phyloP scores from a whole-genome alignment of 2,797 vertebrate species.

The Halcyon badia region DNA sequence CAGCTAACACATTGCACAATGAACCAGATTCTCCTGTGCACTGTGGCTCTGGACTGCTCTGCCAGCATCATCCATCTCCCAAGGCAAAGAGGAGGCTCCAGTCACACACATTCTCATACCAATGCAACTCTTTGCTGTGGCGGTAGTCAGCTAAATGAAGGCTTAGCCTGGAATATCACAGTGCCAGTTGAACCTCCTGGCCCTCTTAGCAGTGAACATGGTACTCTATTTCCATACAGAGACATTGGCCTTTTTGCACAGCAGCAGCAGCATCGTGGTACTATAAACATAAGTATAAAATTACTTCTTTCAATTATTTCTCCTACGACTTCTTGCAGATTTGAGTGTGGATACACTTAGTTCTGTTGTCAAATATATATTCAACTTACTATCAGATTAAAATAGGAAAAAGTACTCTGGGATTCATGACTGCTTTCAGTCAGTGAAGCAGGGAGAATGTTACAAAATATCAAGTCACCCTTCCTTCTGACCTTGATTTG shows the following conservation, averaged over 20 bases:
- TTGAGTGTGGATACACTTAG: not conserved
- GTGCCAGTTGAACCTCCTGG: not conserved
- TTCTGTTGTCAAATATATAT: not conserved
- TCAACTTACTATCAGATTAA: not conserved
- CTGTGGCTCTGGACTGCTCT: conserved; percentile 14
- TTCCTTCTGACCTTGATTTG: conserved; percentile 66
- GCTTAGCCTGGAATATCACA: not conserved
- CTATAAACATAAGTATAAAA: not conserved
- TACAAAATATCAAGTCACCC: conserved; percentile 12
- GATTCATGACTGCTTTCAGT: not conserved
- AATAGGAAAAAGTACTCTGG: not conserved
- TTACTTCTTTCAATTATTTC: not conserved
- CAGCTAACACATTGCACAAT: conserved; percentile 8
- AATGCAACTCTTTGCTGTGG: not conserved
- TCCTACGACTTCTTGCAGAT: not conserved
- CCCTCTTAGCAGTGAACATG: not conserved
- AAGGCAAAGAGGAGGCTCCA: conserved; percentile 17
- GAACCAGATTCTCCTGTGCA: conserved; percentile 36
- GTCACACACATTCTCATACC: not conserved
- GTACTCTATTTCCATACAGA: not conserved
- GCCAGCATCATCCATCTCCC: conserved; percentile 16
- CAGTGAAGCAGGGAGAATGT: not conserved
- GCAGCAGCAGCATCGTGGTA: not conserved
- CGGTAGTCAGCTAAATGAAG: not conserved
- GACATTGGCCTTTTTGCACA: not conserved